Base-by-base conservation (phyloP, 64 coral and sea anemone species). In the Montipora efflorescens region DNA sequence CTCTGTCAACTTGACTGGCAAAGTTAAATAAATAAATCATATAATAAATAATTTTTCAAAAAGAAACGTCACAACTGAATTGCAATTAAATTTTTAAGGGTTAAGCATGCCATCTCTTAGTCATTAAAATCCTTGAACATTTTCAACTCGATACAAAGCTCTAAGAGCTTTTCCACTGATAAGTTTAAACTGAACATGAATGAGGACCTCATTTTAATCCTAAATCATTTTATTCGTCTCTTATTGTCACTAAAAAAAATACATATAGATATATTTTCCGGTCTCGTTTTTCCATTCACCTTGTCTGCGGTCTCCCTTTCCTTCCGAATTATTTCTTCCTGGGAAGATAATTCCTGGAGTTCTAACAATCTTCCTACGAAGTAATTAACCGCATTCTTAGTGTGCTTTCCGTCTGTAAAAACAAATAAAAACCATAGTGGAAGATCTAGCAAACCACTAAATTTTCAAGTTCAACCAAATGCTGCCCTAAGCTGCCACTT, bases 261-360 rank as follows among this genome's bases (percentile, higher is more conserved):
- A 71, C 19, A 68, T n/a, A 4, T 20, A 23, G 5, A 21, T 20
- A 23, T 71, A 71, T 71, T 71, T 71, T 71, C 68, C 68, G 5
- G 68, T 71, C 68, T 71, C 68, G 8, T 71, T 71, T 71, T 23
- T 23, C 68, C 18, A 23, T 71, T 2, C 18, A 21, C 2, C 46
- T 28, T 21, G 82, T 86, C 82, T 70, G 82, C 82, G 82, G 82
- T 86, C n/a, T 10, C 16, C 64, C 0, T 19, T 86, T 84, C 81
- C 44, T 67, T 84, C 59, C 59, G 8, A 13, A 18, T 69, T 69
- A 47, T 25, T 67, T 5, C 53, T 7, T 12, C 61, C 61, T 67
- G 61, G 12, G 16, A 46, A 66, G 25, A 47, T 50, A 71, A 13
- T 19, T 9, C 6, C 2, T 64, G 68, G 48, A 25, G 47, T n/a